Evolutionary conservation across 2,797 vertebrate species (phyloP), one percentile per base, ranked within the genome.

Genomic region (Tapirus indicus): DNA sequence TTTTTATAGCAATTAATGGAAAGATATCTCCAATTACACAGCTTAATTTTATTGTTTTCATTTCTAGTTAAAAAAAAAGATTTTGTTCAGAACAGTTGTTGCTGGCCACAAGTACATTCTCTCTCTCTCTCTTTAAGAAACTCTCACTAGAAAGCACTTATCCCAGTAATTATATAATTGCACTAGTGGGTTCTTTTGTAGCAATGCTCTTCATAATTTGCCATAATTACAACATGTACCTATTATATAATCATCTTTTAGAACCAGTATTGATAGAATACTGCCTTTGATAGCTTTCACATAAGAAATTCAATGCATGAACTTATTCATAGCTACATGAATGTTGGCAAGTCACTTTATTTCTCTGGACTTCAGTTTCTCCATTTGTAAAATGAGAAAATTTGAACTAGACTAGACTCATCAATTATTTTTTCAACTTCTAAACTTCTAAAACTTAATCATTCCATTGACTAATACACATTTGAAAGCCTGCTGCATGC

Each of bases 101-200:
- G 12, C 52, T 95, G 49, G n/a, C 21, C 54, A 62, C 75, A 82
- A 84, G 35, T 69, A 18, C 13, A 82, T 60, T 92, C 12, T 62
- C 35, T 86, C 44, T 52, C 62, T 80, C 69, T 90, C 83, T 77
- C 62, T 86, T 87, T 90, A 88, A 94, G 71, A 93, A 86, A 92
- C 60, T 88, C 79, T 95, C 58, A 87, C 49, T 94, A 78, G 83
- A 97, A 97, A 97, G 17, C 64, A 79, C n/a, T 91, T 92, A 89
- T 83, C n/a, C 20, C 27, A 83, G n/a, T 93, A 95, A 94, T 91
- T 88, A 89, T 35, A 60, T 83, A 94, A 96, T 97, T 91, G 6
- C 60, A 91, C 90, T 91, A 95, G 52, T 91, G 58, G 29, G 52
- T 72, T 91, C 47, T 93, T 95, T 96, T 91, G 56, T 92, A 94